Conservation (phyloP, 1,140 invertebrate species). For the Sesamia nonagrioides region DNA sequence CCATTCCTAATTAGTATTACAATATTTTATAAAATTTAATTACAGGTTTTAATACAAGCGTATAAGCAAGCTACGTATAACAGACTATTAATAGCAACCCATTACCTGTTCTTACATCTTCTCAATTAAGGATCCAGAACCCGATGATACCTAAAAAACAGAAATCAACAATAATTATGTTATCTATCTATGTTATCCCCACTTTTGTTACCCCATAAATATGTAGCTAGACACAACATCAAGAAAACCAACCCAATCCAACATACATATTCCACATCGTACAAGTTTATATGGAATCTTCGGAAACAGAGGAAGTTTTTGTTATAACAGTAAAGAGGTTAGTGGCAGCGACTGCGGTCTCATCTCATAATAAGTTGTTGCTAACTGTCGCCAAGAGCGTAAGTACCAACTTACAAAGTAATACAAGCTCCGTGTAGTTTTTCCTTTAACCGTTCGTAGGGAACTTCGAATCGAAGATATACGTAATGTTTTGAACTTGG, state of each 20-base stretch:
- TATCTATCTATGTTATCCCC: too few relatives aligned
- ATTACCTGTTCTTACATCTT: too few relatives aligned
- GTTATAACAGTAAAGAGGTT: slow-evolving; percentile 28
- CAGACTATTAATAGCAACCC: too few relatives aligned
- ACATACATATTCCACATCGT: neutral
- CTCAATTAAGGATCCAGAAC: too few relatives aligned
- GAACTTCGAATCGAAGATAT: slow-evolving; percentile 18
- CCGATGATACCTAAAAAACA: neutral
- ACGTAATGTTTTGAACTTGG: neutral
- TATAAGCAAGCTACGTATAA: too few relatives aligned
- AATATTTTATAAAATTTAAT: too few relatives aligned
- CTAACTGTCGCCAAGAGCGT: slow-evolving; percentile 17
- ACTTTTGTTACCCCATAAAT: neutral
- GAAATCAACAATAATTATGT: neutral
- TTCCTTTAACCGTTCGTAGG: slow-evolving; percentile 9
- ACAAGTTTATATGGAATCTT: neutral
- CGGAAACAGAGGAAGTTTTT: slow-evolving; percentile 12
- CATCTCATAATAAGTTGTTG: slow-evolving; percentile 52
- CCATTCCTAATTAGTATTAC: too few relatives aligned
- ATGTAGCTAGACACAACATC: neutral
- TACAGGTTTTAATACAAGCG: too few relatives aligned
- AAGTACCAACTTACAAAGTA: slow-evolving; percentile 49
- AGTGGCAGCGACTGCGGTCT: slow-evolving; percentile 26
- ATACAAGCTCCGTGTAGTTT: slow-evolving; percentile 24
- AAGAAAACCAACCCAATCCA: neutral